Evolutionary conservation across 2,113 vertebrate species (phyloP).

Genomic region (Oxyura jamaicensis): DNA sequence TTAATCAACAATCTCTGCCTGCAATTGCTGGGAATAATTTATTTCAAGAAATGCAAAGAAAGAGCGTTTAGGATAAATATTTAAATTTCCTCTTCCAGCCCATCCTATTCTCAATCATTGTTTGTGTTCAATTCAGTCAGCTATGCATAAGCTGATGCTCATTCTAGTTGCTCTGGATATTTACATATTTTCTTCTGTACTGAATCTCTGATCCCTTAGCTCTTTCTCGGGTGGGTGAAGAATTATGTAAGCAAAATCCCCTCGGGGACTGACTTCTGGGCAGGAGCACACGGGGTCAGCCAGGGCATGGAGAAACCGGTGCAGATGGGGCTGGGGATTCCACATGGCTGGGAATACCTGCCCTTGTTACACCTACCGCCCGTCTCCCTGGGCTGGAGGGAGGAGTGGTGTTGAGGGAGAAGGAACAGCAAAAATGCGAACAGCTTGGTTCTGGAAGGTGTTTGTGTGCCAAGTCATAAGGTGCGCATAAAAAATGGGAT

Average conservation of each 20-base stretch:
- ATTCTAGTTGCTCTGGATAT: conserved; percentile 41
- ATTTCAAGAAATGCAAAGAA: conserved; percentile 67
- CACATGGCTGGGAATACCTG: neutral
- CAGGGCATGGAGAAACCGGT: neutral
- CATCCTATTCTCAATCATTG: conserved; percentile 60
- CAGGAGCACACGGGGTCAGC: neutral
- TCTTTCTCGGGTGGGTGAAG: neutral
- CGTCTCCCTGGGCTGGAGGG: neutral
- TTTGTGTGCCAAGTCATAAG: neutral
- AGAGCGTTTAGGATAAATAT: conserved; percentile 65
- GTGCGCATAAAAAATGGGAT: neutral
- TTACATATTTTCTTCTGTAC: conserved; percentile 29
- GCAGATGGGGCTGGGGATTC: neutral
- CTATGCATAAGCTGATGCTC: conserved; percentile 35
- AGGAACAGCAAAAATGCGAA: neutral
- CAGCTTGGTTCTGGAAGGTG: neutral
- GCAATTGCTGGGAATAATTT: conserved; percentile 62
- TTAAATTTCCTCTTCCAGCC: conserved; percentile 60
- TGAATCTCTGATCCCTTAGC: neutral
- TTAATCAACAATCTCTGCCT: conserved; percentile 66
- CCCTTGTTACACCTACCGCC: neutral
- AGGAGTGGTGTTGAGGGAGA: neutral
- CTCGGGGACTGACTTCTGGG: neutral
- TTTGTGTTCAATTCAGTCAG: conserved; percentile 59
- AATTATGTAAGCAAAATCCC: neutral